Base-by-base conservation (phyloP, 2,113 vertebrate species). In the Amphiprion percula region DNA sequence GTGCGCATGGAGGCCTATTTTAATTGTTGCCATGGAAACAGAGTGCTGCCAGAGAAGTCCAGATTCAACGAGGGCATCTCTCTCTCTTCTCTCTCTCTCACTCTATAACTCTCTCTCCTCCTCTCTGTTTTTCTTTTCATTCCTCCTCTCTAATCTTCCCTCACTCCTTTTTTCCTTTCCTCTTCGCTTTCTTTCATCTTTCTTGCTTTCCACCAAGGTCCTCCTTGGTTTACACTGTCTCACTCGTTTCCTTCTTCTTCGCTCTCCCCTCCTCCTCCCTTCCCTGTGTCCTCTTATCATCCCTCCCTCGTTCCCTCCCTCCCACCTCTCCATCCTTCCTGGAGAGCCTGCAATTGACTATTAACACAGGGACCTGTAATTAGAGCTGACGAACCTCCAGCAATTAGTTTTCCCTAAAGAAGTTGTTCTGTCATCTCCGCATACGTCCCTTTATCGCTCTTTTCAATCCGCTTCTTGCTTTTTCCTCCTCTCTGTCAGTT, bases 21-120 rank as follows among this genome's bases (percentile, higher is more conserved):
- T 95, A 94, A 94, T 90, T 93, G 95, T 95, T 95, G 91, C 94
- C 90, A 95, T 95, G 94, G 95, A 94, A 95, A 95, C 94, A 93
- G 94, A 94, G 94, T 93, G 91, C 91, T 93, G 90, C 89, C 88
- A 90, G 92, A 93, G 92, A 90, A 90, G 90, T 93, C 90, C 88
- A 93, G 89, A 94, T 94, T 94, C 91, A 94, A 92, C 88, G 89
- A 88, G 88, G 87, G 80, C 89, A 88, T 85, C 77, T 78, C 65
- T 90, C 73, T 80, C 74, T 74, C 77, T 78, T 52, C 39, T 44
- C 50, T 37, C 76, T 76, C 53, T 77, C 24, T 80, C 59, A 46
- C 62, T 72, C 68, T 44, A 53, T 64, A 61, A 0, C 41, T 46
- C 64, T 73, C 69, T 50, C 28, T 21, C 23, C 49, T 21, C 23